phyloP scores from a whole-genome alignment of 2,888 invertebrate genomes.

The Periphyllus acericola region DNA sequence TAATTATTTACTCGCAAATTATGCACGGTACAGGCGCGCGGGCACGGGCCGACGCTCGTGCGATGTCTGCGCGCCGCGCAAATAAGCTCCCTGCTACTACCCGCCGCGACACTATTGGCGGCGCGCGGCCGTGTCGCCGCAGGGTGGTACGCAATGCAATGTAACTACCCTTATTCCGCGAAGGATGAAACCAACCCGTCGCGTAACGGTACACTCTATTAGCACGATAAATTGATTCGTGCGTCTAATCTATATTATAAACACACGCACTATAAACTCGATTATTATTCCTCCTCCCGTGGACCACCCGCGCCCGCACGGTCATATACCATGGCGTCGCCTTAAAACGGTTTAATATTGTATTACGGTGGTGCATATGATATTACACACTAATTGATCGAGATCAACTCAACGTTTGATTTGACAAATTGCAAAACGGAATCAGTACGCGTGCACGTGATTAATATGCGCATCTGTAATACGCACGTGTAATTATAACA shows the following conservation, averaged over 20 bases:
- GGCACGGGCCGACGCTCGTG: no score
- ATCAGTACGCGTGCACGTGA: background rate
- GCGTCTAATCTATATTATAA: background rate
- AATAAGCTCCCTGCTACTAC: background rate
- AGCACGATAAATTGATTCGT: background rate
- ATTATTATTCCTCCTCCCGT: background rate
- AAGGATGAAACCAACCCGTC: background rate
- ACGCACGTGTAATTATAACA: no score
- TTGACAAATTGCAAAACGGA: background rate
- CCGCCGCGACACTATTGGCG: background rate
- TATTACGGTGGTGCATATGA: background rate
- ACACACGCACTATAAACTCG: conserved; percentile 3
- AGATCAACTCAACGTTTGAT: background rate
- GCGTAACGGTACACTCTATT: background rate
- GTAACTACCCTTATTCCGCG: background rate
- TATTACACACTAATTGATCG: background rate
- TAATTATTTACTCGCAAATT: no score
- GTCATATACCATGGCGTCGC: background rate
- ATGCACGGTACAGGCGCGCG: no score
- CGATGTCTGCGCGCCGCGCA: background rate
- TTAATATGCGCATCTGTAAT: no score
- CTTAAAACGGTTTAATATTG: background rate
- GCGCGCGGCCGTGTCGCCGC: background rate
- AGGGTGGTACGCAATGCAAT: no score
- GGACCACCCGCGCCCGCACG: no score